Conservation (phyloP, 2,797 vertebrate genomes). For the Sebastes oblongus region DNA sequence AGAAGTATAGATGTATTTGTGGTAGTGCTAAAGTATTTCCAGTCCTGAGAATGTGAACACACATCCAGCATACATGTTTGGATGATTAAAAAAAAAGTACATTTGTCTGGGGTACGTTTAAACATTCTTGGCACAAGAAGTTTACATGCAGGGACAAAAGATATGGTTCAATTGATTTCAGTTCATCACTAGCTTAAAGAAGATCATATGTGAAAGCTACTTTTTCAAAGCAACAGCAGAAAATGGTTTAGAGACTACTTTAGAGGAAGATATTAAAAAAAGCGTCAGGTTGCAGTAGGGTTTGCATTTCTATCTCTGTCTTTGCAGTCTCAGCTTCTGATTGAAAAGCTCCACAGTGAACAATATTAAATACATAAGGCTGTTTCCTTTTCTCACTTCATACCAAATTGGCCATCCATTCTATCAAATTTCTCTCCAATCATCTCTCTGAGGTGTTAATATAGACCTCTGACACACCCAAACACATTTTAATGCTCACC, state of each 20-base stretch:
- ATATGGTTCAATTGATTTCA: neutral
- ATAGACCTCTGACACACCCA: neutral
- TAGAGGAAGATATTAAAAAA: neutral
- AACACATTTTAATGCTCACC: neutral
- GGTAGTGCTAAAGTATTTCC: neutral
- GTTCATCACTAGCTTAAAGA: too few species aligned
- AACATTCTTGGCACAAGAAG: neutral
- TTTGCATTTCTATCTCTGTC: neutral
- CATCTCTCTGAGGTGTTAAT: neutral
- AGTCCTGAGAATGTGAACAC: neutral
- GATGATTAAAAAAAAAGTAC: neutral
- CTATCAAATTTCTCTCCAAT: neutral
- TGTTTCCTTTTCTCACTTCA: neutral
- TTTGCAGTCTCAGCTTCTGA: neutral
- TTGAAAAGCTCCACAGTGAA: neutral
- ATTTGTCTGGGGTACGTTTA: neutral
- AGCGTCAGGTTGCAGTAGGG: neutral
- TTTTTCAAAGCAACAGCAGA: neutral
- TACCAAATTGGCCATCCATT: neutral
- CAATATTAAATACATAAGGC: neutral
- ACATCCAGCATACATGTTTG: too few species aligned
- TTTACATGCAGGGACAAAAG: neutral
- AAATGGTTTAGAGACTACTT: neutral
- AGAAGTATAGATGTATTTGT: neutral
- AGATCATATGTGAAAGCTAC: neutral